Conservation (phyloP, 2,888 invertebrate species). For the Drosophila parthenogenetica region DNA sequence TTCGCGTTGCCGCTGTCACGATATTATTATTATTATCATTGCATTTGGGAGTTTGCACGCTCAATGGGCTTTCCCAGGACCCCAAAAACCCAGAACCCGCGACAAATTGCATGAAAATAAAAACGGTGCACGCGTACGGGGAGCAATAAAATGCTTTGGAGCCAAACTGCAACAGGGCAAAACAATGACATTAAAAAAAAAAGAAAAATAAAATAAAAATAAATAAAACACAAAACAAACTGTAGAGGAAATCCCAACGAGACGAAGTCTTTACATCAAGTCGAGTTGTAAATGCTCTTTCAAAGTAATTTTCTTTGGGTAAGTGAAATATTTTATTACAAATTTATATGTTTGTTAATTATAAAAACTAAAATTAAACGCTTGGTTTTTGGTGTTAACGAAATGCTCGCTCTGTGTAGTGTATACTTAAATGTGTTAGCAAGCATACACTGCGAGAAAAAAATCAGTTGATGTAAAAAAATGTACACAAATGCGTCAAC, state of each 20-base stretch:
- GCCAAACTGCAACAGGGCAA: slow-evolving; percentile 67
- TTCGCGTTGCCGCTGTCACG: slow-evolving; percentile 15
- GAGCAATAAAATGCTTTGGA: slow-evolving; percentile 70
- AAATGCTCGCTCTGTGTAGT: not conserved
- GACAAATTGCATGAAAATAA: slow-evolving; percentile 72
- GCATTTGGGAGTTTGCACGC: not conserved
- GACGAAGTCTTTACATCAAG: slow-evolving; percentile 1
- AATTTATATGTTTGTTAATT: no score
- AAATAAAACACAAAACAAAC: slow-evolving; percentile 3
- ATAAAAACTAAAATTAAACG: no score
- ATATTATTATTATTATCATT: slow-evolving; percentile 25
- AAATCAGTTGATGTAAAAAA: not conserved
- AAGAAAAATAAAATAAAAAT: slow-evolving; percentile 14
- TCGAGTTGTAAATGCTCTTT: slow-evolving; percentile 36
- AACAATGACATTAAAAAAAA: slow-evolving; percentile 54
- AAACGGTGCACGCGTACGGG: slow-evolving; percentile 59
- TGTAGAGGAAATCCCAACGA: not conserved
- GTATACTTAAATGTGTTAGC: not conserved
- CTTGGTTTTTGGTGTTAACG: no score
- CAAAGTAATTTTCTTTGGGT: not conserved
- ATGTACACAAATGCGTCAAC: not conserved
- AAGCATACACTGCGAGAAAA: slow-evolving; percentile 11
- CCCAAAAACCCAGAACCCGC: slow-evolving; percentile 27
- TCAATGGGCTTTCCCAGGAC: not conserved
- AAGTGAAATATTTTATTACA: not conserved